A percentile compares a stretch with the other conserved stretches of the same genome.
Evolutionary conservation across 2,113 vertebrate species (phyloP).

Genomic region (Hypanus sabinus): DNA sequence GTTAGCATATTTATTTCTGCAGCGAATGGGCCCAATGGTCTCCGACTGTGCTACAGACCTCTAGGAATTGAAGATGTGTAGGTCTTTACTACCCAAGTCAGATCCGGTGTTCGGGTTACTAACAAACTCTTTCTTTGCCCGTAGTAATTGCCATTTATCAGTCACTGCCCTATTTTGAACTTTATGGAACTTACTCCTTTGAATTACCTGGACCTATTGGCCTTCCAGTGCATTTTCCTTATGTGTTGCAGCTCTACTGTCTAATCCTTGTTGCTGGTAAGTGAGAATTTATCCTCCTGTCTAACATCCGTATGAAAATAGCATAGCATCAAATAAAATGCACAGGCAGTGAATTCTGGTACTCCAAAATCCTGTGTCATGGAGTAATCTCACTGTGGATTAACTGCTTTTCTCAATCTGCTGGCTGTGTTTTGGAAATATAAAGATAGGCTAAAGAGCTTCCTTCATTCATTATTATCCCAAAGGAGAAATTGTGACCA

Average conservation of each 20-base stretch:
- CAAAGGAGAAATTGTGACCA: not conserved
- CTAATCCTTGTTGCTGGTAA: conserved; percentile 70
- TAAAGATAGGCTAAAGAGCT: not conserved
- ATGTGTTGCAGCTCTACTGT: conserved; percentile 66
- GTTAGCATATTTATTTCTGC: no score
- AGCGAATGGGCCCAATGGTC: no score
- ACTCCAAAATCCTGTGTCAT: not conserved
- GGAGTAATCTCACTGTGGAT: not conserved
- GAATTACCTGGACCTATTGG: conserved; percentile 51
- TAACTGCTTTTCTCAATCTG: not conserved
- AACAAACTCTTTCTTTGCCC: conserved; percentile 37
- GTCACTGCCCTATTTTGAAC: conserved; percentile 65
- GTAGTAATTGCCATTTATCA: conserved; percentile 72
- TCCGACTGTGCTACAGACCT: no score
- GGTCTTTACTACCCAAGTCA: not conserved
- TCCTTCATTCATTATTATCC: not conserved
- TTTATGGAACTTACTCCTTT: conserved; percentile 54
- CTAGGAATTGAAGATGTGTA: not conserved
- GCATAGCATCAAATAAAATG: not conserved
- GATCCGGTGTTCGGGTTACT: not conserved
- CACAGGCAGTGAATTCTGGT: not conserved
- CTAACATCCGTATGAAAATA: conserved; percentile 25
- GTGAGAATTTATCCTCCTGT: conserved; percentile 41
- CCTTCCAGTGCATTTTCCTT: conserved; percentile 55
- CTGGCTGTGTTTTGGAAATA: not conserved